A percentile compares a stretch with the other conserved stretches of the same genome.
These are phyloP conservation scores for Opisthocomus hoazin DNA, from an alignment of 2,113 vertebrate genomes.

Conservation along the genomic window DNA sequence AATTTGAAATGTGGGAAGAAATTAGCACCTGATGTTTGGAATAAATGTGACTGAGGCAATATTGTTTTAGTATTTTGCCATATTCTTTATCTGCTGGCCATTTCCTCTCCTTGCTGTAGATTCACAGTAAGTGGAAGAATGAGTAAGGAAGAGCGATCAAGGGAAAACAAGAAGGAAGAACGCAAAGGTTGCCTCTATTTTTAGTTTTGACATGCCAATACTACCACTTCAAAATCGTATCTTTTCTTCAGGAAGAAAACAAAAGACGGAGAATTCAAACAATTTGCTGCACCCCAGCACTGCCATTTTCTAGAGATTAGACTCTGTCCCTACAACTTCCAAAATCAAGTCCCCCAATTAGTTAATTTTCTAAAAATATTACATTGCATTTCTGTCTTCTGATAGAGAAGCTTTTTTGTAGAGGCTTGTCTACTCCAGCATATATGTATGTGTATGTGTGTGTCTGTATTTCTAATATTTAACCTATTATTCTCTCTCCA, in stretches of 20 bases:
- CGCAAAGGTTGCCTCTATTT: background rate
- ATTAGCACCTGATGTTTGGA: background rate
- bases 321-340: background rate
- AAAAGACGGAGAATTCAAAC: background rate
- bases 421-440: background rate
- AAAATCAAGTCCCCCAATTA: background rate
- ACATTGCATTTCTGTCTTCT: background rate
- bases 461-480: background rate
- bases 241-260: background rate
- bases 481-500: background rate
- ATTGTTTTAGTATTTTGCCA: background rate
- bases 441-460: accelerated
- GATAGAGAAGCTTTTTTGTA: too few relatives aligned
- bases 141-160: background rate
- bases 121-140: background rate
- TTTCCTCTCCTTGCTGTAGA: background rate
- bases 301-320: background rate
- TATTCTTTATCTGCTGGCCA: background rate
- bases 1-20: background rate
- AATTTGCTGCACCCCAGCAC: background rate
- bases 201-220: background rate
- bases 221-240: background rate
- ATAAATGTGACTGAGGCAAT: background rate
- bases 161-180: background rate
- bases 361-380: background rate